These are phyloP conservation scores for Myotis daubentonii DNA, from an alignment of 2,797 vertebrate species.

Conservation along the genomic window DNA sequence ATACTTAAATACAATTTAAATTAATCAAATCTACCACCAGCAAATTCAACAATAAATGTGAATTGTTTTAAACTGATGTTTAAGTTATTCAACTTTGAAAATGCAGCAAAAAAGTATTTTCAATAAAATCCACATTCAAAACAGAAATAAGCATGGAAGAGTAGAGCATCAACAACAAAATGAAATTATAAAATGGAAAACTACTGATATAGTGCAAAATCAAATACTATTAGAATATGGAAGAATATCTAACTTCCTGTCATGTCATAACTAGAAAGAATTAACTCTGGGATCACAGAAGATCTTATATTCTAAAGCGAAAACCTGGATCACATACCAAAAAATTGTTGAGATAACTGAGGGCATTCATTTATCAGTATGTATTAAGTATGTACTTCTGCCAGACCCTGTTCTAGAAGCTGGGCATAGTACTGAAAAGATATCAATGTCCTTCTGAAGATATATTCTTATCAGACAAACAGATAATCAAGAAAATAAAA, in stretches of 20 bases:
- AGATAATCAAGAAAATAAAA: background rate
- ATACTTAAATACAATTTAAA: conserved; percentile 6
- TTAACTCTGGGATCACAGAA: background rate
- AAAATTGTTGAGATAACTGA: conserved; percentile 14
- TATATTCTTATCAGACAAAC: background rate
- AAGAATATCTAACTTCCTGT: conserved; percentile 4
- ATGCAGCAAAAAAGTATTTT: background rate
- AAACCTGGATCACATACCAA: background rate
- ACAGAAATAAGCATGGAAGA: background rate
- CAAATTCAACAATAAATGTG: background rate
- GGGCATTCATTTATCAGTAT: background rate
- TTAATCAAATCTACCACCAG: background rate
- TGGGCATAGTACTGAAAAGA: background rate
- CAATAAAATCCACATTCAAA: background rate
- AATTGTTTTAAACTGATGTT: conserved; percentile 14
- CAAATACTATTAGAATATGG: background rate
- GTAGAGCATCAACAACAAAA: background rate
- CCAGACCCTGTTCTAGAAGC: background rate
- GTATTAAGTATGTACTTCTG: background rate
- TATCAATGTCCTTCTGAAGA: background rate
- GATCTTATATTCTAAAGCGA: background rate
- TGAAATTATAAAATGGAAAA: background rate
- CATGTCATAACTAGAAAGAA: background rate
- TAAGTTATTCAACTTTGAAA: conserved; percentile 23
- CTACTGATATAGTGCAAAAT: background rate